A percentile compares a stretch with the other conserved stretches of the same genome.
Evolutionary conservation across 2,113 vertebrate genomes (phyloP).

Genomic region (Pithys albifrons): DNA sequence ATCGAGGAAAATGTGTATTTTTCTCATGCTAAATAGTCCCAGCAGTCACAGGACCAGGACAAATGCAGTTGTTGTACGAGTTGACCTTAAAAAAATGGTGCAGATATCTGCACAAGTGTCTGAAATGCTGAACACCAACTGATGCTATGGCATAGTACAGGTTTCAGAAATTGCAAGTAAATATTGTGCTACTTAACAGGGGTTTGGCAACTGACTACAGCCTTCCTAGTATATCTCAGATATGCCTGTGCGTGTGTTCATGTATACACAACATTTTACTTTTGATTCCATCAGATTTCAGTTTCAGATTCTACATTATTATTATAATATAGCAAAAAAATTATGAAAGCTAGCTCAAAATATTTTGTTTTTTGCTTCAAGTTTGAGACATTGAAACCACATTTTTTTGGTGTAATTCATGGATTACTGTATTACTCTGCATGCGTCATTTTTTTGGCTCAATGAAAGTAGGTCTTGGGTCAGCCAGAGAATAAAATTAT

Average conservation of each 20-base stretch:
- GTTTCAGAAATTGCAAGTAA: background rate
- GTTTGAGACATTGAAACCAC: background rate
- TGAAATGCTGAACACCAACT: background rate
- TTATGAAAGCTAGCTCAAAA: background rate
- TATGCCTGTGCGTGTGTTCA: background rate
- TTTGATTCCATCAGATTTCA: background rate
- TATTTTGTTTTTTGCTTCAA: background rate
- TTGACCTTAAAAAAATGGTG: background rate
- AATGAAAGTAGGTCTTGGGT: background rate
- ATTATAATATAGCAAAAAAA: background rate
- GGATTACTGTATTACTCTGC: conserved; percentile 4
- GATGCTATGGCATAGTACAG: background rate
- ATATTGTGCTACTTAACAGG: background rate
- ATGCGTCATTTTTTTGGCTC: conserved; percentile 44
- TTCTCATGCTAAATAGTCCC: background rate
- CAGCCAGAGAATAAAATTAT: conserved; percentile 46
- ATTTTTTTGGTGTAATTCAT: background rate
- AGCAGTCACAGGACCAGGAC: background rate
- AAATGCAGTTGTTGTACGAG: background rate
- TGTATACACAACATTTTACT: background rate
- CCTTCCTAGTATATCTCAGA: background rate
- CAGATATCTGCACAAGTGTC: background rate
- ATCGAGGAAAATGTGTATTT: background rate
- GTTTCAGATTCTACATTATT: background rate
- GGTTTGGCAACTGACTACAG: background rate